A percentile compares a stretch with the other conserved stretches of the same genome.
Conservation (phyloP, 1,140 invertebrate genomes). For the Drosophila melanogaster region Release_6_plus_ISO1_MT NT_037436.4:20421001-20421500, state of each 20-base stretch:
- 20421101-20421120: conserved; percentile 82
- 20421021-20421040: conserved; percentile 83
- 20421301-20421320: background rate
- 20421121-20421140: conserved; percentile 61
- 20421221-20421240: conserved; percentile 41
- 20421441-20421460: conserved; percentile 1
- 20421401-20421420: conserved; percentile 29
- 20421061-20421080: conserved; percentile 6
- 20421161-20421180: conserved; percentile 11
- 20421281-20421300: conserved; percentile 1
- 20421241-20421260: conserved; percentile 32
- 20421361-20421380: conserved; percentile 16
- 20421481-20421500: conserved; percentile 30
- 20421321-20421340: conserved; percentile 67
- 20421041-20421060: conserved; percentile 49
- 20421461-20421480: conserved; percentile 38
- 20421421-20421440: conserved; percentile 35
- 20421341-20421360: conserved; percentile 66
- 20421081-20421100: conserved; percentile 36
- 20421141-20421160: conserved; percentile 14
- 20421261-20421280: conserved; percentile 56
- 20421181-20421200: conserved; percentile 37
- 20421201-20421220: conserved; percentile 21
- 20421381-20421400: conserved; percentile 34
- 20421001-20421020: conserved; percentile 52